These are phyloP conservation scores for Thunnus maccoyii DNA, from an alignment of 2,113 vertebrate species.

Conservation along the genomic window DNA sequence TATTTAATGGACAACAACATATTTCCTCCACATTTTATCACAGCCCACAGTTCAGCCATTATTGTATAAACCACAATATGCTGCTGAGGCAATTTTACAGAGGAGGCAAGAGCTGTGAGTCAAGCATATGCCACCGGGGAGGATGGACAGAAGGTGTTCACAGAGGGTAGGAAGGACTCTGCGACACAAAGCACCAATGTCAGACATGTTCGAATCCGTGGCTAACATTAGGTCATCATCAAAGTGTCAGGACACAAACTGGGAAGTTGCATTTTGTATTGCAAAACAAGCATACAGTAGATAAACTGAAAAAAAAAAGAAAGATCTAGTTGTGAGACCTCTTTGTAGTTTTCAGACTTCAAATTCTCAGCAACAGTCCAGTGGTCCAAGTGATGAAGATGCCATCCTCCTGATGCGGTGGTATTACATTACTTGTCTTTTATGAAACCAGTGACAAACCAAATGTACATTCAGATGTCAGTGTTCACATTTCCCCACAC, in stretches of 20 bases:
- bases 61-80: slow-evolving; percentile 22
- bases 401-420: neutral
- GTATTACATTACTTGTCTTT: slow-evolving; percentile 25
- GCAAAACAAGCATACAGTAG: neutral
- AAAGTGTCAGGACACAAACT: neutral
- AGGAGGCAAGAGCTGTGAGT: slow-evolving; percentile 24
- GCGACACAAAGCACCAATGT: neutral
- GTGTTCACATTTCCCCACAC: slow-evolving; percentile 9
- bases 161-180: neutral
- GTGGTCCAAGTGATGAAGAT: slow-evolving; percentile 32
- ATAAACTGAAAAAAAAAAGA: neutral
- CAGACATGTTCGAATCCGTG: neutral
- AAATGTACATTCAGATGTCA: slow-evolving; percentile 17
- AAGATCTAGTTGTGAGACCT: neutral
- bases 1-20: slow-evolving; percentile 47
- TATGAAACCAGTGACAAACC: slow-evolving; percentile 2
- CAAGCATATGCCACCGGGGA: slow-evolving; percentile 20
- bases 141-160: neutral
- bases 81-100: slow-evolving; percentile 29
- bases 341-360: slow-evolving; percentile 1
- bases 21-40: slow-evolving; percentile 28
- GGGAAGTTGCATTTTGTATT: neutral
- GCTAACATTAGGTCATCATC: neutral
- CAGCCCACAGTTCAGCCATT: slow-evolving; percentile 30
- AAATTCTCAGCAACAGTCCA: slow-evolving; percentile 6